These are phyloP conservation scores for Scomber colias DNA, from an alignment of 2,113 vertebrate species.

Conservation along the genomic window DNA sequence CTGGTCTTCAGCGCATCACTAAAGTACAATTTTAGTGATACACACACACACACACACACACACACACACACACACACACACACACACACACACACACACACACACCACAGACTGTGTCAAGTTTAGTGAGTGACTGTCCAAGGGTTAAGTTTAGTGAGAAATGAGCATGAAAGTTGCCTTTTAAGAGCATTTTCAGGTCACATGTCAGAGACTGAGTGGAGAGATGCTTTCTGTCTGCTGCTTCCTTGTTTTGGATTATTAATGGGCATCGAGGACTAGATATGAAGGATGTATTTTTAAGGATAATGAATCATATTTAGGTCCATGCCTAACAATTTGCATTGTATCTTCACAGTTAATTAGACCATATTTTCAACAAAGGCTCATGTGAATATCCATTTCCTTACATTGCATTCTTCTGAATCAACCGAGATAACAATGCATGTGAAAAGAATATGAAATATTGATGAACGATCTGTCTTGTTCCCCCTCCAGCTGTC, in stretches of 20 bases:
- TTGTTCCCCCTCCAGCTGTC: slow-evolving; percentile 21
- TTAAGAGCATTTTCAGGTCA: slow-evolving; percentile 4
- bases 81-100: slow-evolving; percentile 13
- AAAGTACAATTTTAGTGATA: not conserved
- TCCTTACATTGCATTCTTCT: not conserved
- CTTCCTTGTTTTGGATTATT: slow-evolving; percentile 28
- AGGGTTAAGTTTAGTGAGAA: slow-evolving; percentile 18
- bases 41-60: slow-evolving; percentile 17
- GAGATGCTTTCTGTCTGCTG: not conserved
- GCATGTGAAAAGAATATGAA: slow-evolving; percentile 26
- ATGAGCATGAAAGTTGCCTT: slow-evolving; percentile 18
- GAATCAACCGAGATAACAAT: slow-evolving; percentile 20
- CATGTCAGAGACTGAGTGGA: not conserved
- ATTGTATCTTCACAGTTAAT: slow-evolving; percentile 12
- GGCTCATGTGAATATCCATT: not conserved
- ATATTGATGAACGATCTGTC: slow-evolving; percentile 35
- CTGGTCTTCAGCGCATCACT: slow-evolving; percentile 6
- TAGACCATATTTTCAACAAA: slow-evolving; percentile 12
- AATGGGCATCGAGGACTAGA: slow-evolving; percentile 9
- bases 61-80: slow-evolving; percentile 9
- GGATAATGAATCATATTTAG: slow-evolving; percentile 1
- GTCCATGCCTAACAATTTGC: slow-evolving; percentile 8
- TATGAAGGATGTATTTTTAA: not conserved
- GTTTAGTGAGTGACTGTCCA: not conserved
- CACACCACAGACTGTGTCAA: not conserved